Base-by-base conservation (phyloP, 2,888 invertebrate genomes). In the Phalangium opilio region DNA sequence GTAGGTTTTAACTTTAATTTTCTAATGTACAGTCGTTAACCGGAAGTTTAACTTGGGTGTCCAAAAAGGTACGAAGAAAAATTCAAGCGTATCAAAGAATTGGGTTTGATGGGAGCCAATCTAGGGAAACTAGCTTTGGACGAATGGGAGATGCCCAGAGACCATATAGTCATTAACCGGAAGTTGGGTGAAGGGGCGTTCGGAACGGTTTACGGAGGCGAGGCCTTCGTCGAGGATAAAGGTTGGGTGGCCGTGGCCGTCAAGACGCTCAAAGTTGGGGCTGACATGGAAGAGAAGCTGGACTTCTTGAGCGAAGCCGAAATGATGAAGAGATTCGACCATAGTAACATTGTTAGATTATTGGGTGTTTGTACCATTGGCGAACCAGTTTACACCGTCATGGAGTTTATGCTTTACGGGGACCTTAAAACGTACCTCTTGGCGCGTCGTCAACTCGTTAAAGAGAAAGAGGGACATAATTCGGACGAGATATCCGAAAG, bases 221-320 rank as follows among this genome's bases (percentile, higher is more conserved):
- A 90, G 67, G 82, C 85, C 2, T 74, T 78, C 56, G 74, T 83
- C 46, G 69, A 74, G 18, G 70, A 72, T 10, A 73, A 72, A 50
- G 81, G 78, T 40, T 89, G 89, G 87, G 74, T 77, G 5, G 81
- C 83, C 0, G 83, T 86, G 11, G 86, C 86, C 11, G 84, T 90
- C 0, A 91, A 91, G 66, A 87, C 89, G 0, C 71, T 90, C 3
- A 87, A 89, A 66, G 71, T 78, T 34, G 84, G 84, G 3, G 83
- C 84, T 1, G 75, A 75, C 8, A 77, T 80, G 2, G 87, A 89
- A 57, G 85, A 86, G 62, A 87, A 68, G 63, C 69, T 89, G 18
- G 89, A 91, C 64, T 91, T 91, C 61, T 70, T 91, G 35, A 81
- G 85, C 44, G 91, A 91, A 66, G 89, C 90, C 2, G 87, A 90